Evolutionary conservation across 2,113 vertebrate species (phyloP), one percentile per base, ranked within the genome.

Genomic region (Carettochelys insculpta): DNA sequence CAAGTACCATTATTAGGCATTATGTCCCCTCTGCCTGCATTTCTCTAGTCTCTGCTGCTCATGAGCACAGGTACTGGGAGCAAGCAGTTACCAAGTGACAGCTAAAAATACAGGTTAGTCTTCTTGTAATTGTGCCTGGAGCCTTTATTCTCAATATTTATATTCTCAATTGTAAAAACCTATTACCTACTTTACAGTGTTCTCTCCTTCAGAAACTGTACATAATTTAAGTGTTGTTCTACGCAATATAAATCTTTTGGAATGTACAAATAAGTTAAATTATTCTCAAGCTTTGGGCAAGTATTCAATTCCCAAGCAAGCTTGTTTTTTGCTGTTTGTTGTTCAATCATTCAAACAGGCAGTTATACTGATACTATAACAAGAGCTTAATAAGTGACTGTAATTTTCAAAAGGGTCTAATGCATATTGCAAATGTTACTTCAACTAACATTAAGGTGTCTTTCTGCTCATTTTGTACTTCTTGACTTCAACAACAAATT

Each of bases 211-310:
- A 94, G 95, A 95, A 96, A 92, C 94, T 97, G 90, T 94, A 97
- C 90, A 38, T 71, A 92, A 56, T 95, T 95, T 96, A 96, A 52
- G 68, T 90, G 92, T 94, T 95, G 94, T 68, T 95, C 88, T 95
- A 96, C 96, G 96, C 95, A 96, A 97, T 96, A 97, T 92, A 97
- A 92, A 96, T 84, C 80, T 94, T 94, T 84, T 86, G 87, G 92
- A 97, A 97, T 96, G 95, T 97, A 97, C 94, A 97, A 97, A 96
- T 97, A 97, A 97, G 89, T 97, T 97, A 97, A 97, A 96, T 91
- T 93, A 96, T 94, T 97, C 94, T 86, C 90, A 97, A 96, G 78
- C 61, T 11, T 12, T 89, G 92, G 91, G 96, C 85, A 91, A 82
- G 27, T 80, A 82, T 96, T 89, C 88, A 45, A 71, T 89, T 93